phyloP scores from a whole-genome alignment of 2,113 vertebrate species.

The Ranitomeya variabilis region DNA sequence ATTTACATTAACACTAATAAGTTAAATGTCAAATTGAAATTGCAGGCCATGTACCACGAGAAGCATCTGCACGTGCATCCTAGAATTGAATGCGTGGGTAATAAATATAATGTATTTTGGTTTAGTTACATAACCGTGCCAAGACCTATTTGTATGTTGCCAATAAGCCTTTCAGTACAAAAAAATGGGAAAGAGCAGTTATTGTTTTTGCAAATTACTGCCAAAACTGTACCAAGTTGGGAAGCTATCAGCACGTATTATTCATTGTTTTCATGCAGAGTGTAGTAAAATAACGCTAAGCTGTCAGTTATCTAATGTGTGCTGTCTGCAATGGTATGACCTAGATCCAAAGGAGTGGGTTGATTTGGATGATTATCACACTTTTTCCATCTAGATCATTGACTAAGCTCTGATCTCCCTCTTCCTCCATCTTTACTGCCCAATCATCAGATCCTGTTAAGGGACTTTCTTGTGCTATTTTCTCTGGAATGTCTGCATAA shows the following conservation, averaged over 20 bases:
- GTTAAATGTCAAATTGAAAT: too few species aligned
- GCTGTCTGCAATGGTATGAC: neutral
- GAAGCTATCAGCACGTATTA: neutral
- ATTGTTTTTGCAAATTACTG: neutral
- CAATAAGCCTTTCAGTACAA: neutral
- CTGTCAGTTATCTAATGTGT: neutral
- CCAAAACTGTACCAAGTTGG: neutral
- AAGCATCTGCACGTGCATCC: neutral
- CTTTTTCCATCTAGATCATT: neutral
- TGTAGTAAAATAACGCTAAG: neutral
- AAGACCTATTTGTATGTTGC: neutral
- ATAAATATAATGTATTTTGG: neutral
- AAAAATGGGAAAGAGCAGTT: neutral
- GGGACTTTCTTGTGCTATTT: slow-evolving; percentile 4
- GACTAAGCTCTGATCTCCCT: neutral
- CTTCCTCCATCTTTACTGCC: neutral
- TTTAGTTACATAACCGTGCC: neutral
- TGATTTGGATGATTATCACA: neutral
- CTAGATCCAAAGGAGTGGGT: neutral
- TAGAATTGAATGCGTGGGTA: neutral
- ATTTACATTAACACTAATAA: too few species aligned
- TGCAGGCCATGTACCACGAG: neutral
- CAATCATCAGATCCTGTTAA: slow-evolving; percentile 28
- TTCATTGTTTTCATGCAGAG: neutral
- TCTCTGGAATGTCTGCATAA: slow-evolving; percentile 40